Evolutionary conservation across 2,113 vertebrate genomes (phyloP).

Genomic region (Elachura formosa): DNA sequence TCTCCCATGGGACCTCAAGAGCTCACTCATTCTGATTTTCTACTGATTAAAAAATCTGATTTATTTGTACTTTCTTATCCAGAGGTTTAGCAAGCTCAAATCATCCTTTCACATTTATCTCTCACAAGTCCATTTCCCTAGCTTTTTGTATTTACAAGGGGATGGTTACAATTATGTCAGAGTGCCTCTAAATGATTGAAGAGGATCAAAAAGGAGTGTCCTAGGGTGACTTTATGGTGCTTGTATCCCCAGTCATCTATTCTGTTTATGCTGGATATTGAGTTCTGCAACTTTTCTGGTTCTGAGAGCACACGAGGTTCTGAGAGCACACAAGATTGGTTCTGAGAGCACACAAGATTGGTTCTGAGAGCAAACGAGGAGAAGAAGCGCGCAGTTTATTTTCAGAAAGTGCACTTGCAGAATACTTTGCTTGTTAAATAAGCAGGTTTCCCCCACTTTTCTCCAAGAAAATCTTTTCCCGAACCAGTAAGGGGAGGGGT

Average conservation of each 20-base stretch:
- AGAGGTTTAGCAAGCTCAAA: not conserved
- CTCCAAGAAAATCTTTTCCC: not conserved
- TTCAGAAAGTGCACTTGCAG: not conserved
- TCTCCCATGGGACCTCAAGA: not conserved
- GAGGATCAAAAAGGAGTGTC: not conserved
- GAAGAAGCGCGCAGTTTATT: not conserved
- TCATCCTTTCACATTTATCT: not conserved
- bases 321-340: no score
- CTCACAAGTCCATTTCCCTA: not conserved
- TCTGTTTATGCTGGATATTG: not conserved
- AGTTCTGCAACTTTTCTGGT: not conserved
- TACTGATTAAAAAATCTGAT: not conserved
- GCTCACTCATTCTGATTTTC: not conserved
- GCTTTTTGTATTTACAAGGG: not conserved
- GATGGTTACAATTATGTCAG: not conserved
- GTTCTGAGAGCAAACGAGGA: fast-evolving
- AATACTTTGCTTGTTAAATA: not conserved
- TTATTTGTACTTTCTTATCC: not conserved
- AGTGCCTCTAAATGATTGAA: not conserved
- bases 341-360: fast-evolving
- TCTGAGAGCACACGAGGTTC: fast-evolving
- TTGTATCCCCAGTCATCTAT: not conserved
- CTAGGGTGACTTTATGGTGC: not conserved
- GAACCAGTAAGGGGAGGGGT: not conserved
- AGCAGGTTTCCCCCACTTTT: not conserved